Base-by-base conservation (phyloP, 1,140 invertebrate species). In the Camponotus vicinus region DNA sequence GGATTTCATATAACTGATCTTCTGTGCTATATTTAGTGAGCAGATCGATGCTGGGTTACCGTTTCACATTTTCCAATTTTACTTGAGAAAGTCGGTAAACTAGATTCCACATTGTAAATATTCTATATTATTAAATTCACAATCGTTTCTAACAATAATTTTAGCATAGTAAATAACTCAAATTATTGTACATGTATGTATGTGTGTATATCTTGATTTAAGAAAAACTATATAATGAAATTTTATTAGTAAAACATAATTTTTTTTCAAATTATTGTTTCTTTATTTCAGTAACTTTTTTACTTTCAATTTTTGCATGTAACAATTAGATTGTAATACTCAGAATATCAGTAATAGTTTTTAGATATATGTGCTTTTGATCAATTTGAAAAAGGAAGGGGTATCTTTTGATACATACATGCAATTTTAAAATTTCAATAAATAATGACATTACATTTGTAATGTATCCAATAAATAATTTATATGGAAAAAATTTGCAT, bases 1-100 rank as follows among this genome's bases (percentile, higher is more conserved):
- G 79, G 79, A 57, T 75, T 79, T 61, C 79, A 61, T 0, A 52
- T 34, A 37, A 52, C 78, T 73, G 15, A 42, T 83, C 42, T 75
- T 21, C 42, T 55, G 9, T 45, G 40, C 55, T 75, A 45, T 61
- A 37, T 83, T n/a, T 37, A 61, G 21, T 40, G 55, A 67, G 67
- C 34, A 13, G 40, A 75, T 83, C 79, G 79, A 83, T 83, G 59
- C 15, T 21, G 45, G 64, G 52, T 70, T 52, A 37, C 40, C 55
- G 18, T 59, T 18, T 34, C 40, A 52, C 49, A 21, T 55, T 73
- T 45, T 49, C 7, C 42, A 45, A 32, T 45, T 75, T 73, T 59
- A 15, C 27, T 73, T 21, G 3, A 13, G 8, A n/a, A 69, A 73
- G 79, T 83, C 69, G 79, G 63, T 83, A 83, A 83, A 18, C 32